Evolutionary conservation across 2,888 invertebrate species (phyloP).

Genomic region (Gnatocerus cornutus): DNA sequence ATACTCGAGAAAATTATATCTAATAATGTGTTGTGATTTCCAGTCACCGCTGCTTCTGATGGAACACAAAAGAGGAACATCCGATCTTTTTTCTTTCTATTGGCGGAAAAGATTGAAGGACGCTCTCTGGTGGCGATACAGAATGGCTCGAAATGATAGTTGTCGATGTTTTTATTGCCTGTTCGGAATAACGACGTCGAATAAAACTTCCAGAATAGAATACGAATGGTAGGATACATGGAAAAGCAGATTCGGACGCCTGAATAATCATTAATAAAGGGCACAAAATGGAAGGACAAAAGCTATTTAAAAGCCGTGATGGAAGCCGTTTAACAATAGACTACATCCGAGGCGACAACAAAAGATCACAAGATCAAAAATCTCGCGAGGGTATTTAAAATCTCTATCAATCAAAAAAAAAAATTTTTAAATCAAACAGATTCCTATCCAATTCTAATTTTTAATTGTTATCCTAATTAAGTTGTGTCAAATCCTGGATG

Average conservation of each 20-base stretch:
- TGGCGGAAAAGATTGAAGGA: constrained; percentile 36
- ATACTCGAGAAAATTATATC: constrained; percentile 18
- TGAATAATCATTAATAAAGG: constrained; percentile 1
- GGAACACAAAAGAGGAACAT: constrained; percentile 20
- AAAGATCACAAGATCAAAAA: not conserved
- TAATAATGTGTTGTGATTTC: constrained; percentile 29
- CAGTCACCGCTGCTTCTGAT: constrained; percentile 17
- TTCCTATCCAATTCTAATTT: no score
- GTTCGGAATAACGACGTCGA: constrained; percentile 34
- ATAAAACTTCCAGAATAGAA: constrained; percentile 31
- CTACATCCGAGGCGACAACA: not conserved
- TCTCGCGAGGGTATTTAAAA: not conserved
- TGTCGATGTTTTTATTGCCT: constrained; percentile 37
- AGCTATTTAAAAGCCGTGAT: not conserved
- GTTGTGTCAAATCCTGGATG: no score
- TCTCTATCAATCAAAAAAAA: not conserved
- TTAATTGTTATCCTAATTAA: no score
- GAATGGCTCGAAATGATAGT: constrained; percentile 36
- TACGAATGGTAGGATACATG: constrained; percentile 27
- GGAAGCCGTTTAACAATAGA: not conserved
- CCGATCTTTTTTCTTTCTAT: constrained; percentile 25
- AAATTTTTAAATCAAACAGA: no score
- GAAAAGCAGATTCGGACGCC: constrained; percentile 14
- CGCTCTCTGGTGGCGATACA: constrained; percentile 36
- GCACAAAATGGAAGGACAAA: not conserved